These are phyloP conservation scores for Etia nguti DNA, from an alignment of 2,113 vertebrate genomes.

Conservation along the genomic window DNA sequence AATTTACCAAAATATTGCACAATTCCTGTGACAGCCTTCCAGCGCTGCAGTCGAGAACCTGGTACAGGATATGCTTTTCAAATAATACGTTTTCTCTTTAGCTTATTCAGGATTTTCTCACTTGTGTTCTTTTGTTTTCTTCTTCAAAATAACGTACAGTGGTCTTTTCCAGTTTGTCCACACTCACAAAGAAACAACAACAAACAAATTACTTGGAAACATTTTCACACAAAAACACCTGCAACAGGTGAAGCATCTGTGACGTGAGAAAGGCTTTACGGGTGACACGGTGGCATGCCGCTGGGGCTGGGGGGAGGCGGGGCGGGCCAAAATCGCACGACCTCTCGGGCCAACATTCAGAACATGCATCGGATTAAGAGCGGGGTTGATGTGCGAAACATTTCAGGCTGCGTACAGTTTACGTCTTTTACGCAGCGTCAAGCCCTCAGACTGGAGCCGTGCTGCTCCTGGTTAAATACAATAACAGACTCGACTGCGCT, in stretches of 20 bases:
- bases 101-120: slow-evolving; percentile 53
- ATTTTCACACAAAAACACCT: slow-evolving; percentile 12
- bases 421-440: neutral
- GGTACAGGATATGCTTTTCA: neutral
- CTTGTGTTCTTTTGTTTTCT: slow-evolving; percentile 4
- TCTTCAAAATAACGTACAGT: slow-evolving; percentile 53
- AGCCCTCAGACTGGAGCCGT: slow-evolving; percentile 32
- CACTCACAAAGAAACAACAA: neutral
- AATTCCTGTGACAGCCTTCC: neutral
- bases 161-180: slow-evolving; percentile 71
- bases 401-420: slow-evolving; percentile 33
- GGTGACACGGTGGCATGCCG: slow-evolving; percentile 25
- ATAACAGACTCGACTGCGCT: neutral
- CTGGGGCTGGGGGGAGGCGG: neutral
- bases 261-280: slow-evolving; percentile 27
- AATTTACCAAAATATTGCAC: neutral
- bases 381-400: neutral
- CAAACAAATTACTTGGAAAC: slow-evolving; percentile 19
- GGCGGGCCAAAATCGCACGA: neutral
- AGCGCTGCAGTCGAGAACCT: slow-evolving; percentile 1
- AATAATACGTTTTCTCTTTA: slow-evolving; percentile 11
- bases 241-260: neutral
- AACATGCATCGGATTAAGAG: slow-evolving; percentile 11
- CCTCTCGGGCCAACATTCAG: slow-evolving; percentile 25
- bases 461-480: slow-evolving; percentile 24